Percentiles rank a stretch among this genome's conserved stretches.
Evolutionary conservation across 2,888 invertebrate species (phyloP).

Genomic region (Drosophila hawaiiensis): DNA sequence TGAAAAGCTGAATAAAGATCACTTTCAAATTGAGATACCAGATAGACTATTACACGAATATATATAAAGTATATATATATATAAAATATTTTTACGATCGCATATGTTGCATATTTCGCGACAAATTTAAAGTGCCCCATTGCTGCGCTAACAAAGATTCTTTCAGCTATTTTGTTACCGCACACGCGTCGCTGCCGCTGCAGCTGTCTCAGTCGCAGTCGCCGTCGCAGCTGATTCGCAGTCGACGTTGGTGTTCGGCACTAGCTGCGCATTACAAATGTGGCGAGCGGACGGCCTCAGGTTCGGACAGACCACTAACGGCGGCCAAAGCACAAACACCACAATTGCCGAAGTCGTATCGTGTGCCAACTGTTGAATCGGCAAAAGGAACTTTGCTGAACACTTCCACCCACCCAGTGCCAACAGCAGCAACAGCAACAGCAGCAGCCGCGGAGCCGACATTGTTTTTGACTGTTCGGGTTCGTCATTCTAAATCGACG

Average conservation of each 20-base stretch:
- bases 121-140: neutral
- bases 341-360: constrained; percentile 23
- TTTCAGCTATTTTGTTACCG: constrained; percentile 16
- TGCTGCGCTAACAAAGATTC: neutral
- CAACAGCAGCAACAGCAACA: constrained; percentile 15
- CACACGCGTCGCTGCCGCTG: constrained; percentile 36
- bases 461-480: constrained; percentile 18
- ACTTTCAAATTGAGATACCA: no score
- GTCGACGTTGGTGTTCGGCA: constrained; percentile 25
- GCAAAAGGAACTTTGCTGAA: constrained; percentile 34
- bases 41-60: neutral
- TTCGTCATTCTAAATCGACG: constrained; percentile 69
- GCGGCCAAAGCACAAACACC: constrained; percentile 12
- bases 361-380: constrained; percentile 58
- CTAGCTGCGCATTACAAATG: constrained; percentile 56
- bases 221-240: constrained; percentile 7
- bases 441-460: constrained; percentile 8
- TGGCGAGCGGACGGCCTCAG: constrained; percentile 14
- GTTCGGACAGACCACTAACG: constrained; percentile 13
- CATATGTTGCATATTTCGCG: neutral
- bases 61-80: neutral
- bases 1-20: no score
- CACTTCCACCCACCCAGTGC: constrained; percentile 41
- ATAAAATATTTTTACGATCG: neutral
- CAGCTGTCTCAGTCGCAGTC: constrained; percentile 7